Evolutionary conservation across 1,140 invertebrate genomes (phyloP), one percentile per base, ranked within the genome.

Genomic region (Meloidogyne exigua): DNA sequence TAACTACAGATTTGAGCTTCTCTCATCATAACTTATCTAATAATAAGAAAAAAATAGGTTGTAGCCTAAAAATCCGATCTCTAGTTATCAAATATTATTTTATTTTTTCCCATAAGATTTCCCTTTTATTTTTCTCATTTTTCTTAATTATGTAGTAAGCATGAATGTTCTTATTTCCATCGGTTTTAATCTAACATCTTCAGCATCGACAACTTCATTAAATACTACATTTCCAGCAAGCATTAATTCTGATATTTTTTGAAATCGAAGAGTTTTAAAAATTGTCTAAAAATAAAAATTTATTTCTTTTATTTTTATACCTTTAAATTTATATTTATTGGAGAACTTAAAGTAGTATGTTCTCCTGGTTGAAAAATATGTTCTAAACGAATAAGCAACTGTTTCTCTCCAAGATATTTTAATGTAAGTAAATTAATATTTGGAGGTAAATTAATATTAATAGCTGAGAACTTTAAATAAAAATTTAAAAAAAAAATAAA

Each of bases 391-490:
- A 97, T 79, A 1, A 97, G 89, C 15, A 93, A 88, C 15, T 90
- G 90, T 1, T 88, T 88, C 18, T 89, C 90, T 68, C 91, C 91
- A 91, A 93, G 93, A 9, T 93, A 92, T 86, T 96, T 94, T 70
- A 96, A 87, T 11, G 94, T 95, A 26, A 97, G 88, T n/a, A 97
- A 88, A 80, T 95, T 92, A 0, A 96, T 90, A 85, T 94, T 93
- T 12, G 88, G 82, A 0, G 94, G 94, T 0, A 97, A 84, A 13
- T 88, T 79, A 25, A 82, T 81, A 0, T 81, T 32, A 9, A 87
- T 57, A 15, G 79, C 79, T 12, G 81, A 68, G 32, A 84, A 87
- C 85, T 86, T 36, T 49, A 84, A 75, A 63, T n/a, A 25, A 49
- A 72, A 63, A 15, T 21, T 64, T n/a, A n/a, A n/a, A 18, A 25